Evolutionary conservation across 2,797 vertebrate genomes (phyloP).

Genomic region (Aselliscus stoliczkanus): DNA sequence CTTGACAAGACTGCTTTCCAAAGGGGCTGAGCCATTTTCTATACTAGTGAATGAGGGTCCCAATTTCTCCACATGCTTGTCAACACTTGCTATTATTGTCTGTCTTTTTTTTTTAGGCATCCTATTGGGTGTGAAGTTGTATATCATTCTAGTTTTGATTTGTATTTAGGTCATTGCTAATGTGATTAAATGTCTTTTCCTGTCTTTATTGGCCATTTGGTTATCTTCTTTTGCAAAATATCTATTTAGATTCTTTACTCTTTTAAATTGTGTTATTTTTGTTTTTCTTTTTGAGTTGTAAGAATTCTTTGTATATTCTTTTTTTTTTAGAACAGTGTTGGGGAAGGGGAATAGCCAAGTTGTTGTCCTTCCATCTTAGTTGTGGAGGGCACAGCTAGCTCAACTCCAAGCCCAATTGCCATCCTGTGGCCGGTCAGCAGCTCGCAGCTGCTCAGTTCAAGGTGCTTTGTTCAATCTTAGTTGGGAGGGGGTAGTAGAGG

Average conservation of each 20-base stretch:
- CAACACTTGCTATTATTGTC: neutral
- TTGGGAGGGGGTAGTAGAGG: too few species aligned
- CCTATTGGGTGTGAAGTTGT: neutral
- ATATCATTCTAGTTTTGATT: neutral
- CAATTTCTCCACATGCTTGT: neutral
- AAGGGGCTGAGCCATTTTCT: neutral
- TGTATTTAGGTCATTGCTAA: neutral
- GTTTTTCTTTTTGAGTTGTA: neutral
- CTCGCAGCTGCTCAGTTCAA: too few species aligned
- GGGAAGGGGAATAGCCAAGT: too few species aligned
- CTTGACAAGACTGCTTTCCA: neutral
- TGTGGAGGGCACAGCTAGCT: too few species aligned
- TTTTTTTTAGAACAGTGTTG: too few species aligned
- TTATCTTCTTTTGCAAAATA: neutral
- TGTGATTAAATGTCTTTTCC: neutral
- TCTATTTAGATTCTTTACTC: neutral
- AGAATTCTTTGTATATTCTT: neutral
- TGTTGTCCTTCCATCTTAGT: too few species aligned
- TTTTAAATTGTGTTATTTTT: neutral
- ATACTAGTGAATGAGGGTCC: neutral
- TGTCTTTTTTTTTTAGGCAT: neutral
- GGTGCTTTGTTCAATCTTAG: too few species aligned
- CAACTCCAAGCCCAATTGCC: too few species aligned
- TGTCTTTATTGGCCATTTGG: neutral
- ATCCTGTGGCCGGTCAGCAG: too few species aligned